A percentile compares a stretch with the other conserved stretches of the same genome.
Evolutionary conservation across 2,113 vertebrate species (phyloP).

Genomic region (Thamnophis sirtalis): DNA sequence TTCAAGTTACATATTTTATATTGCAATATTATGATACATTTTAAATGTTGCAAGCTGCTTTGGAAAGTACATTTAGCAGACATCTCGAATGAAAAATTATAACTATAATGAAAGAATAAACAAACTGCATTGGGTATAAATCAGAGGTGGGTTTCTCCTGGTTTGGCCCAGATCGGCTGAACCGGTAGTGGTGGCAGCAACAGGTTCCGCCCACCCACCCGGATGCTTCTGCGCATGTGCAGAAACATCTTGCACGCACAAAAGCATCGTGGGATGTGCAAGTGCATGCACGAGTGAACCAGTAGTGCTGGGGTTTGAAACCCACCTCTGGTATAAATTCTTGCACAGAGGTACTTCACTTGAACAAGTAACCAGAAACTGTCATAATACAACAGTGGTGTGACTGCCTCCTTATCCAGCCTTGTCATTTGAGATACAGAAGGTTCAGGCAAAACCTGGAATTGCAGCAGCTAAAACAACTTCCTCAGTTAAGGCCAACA

Average conservation of each 20-base stretch:
- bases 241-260: no score
- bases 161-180: no score
- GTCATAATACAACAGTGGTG: neutral
- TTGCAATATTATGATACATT: neutral
- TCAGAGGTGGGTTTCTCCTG: no score
- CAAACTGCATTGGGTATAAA: neutral
- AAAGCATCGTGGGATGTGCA: no score
- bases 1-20: neutral
- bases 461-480: neutral
- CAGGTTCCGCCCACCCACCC: no score
- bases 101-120: neutral
- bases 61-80: neutral
- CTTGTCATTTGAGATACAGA: neutral
- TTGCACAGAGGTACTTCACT: neutral
- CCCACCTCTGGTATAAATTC: neutral
- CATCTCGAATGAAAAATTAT: neutral
- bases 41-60: neutral
- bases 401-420: neutral
- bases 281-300: no score
- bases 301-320: no score
- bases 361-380: neutral
- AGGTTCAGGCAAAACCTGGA: neutral
- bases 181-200: no score
- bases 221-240: no score
- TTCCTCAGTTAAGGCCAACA: neutral